Base-by-base conservation (phyloP, 1,140 invertebrate genomes). In the Zaprionus davidi region DNA sequence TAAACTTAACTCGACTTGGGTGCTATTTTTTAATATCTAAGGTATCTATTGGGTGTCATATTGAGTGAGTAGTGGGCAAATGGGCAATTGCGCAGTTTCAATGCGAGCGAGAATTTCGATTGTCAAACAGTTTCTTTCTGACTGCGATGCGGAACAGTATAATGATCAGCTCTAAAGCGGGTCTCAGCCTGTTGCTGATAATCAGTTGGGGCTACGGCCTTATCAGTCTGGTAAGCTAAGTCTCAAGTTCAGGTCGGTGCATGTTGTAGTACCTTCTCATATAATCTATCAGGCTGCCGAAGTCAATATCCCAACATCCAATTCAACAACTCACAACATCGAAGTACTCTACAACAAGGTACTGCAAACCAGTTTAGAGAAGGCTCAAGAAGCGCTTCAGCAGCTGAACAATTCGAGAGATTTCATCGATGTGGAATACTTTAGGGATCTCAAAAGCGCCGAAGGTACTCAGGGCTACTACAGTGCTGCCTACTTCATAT, bases 261-360 rank as follows among this genome's bases (percentile, higher is more conserved):
- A 31, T 17, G 26, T 36, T 12, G 13, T 17, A 44, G 41, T 17
- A 44, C 1, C 2, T 38, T 26, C 9, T 38, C 5, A 26, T 24
- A 26, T 24, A 15, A 58, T 49, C 1, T 26, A 75, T 67, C 58
- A 34, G 5, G 5, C 20, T 5, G 49, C 38, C 15, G 41, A 75
- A 20, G 41, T 46, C n/a, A 44, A 34, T 34, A 3, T 5, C 26
- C 36, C 28, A 22, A 22, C 20, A 13, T 31, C 71, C 11, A 9
- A 17, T 0, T 11, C 7, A n/a, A 70, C 75, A 1, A 41, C 67
- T 1, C 34, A 72, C 38, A 71, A 66, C 1, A 71, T 88, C 12
- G 84, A 88, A n/a, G 41, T 66, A 9, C 84, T 78, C 9, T 87
- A 68, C 46, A 88, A 84, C 28, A 68, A 76, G 26, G 84, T 88